Base-by-base conservation (phyloP, 2,797 vertebrate species). In the Gastrophryne carolinensis region DNA sequence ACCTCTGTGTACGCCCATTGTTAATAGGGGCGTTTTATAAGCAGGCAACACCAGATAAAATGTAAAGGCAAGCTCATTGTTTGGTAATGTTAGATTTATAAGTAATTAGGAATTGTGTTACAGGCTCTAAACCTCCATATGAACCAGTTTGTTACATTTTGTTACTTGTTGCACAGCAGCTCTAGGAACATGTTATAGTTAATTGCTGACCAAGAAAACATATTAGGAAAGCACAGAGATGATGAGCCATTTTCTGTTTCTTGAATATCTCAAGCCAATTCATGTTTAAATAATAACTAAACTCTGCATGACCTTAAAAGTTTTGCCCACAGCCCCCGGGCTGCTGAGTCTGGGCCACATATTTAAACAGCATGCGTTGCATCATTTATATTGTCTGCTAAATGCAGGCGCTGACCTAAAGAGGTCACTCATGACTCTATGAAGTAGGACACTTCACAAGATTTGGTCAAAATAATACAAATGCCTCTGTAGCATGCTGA, bases 251-350 rank as follows among this genome's bases (percentile, higher is more conserved):
- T 71, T 61, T 50, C 60, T 27, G n/a, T 72, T 77, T 66, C 75
- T 56, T 66, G 75, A 65, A 78, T 44, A 52, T 66, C 39, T 58
- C 60, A 65, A 57, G 29, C 61, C 47, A 19, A 64, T 53, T 78
- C 75, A 78, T 78, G 68, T 71, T 78, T 78, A 66, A 72, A 57
- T 78, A 65, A 78, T 78, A 65, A 60, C 68, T 35, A 72, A 78
- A 78, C 75, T 78, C 75, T 78, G 66, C n/a, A 23, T 78, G 75
- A 78, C 75, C 75, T 66, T 78, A 61, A 66, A 71, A 72, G 61
- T 78, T 60, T 72, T 17, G 56, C 35, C 53, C 47, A 19, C 32
- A 11, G n/a, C n/a, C n/a, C n/a, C n/a, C n/a, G n/a, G n/a, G n/a
- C n/a, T n/a, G n/a, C 24, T 49, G 52, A 50, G 60, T 72, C 61